A percentile compares a stretch with the other conserved stretches of the same genome.
These are phyloP conservation scores for Thelaira solivaga DNA, from an alignment of 2,888 invertebrate species.

Conservation along the genomic window DNA sequence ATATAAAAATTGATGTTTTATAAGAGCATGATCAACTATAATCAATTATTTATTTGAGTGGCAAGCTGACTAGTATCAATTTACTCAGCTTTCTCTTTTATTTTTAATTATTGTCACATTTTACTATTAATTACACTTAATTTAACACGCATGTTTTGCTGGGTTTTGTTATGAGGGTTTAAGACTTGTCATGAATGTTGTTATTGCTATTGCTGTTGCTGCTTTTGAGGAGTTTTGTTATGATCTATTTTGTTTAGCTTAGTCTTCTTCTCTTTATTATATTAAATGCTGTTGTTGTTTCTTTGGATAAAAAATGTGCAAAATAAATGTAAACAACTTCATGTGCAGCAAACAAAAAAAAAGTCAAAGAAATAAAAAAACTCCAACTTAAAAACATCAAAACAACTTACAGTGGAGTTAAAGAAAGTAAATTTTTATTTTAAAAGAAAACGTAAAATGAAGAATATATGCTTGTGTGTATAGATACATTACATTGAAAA, in stretches of 20 bases:
- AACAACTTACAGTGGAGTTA: slow-evolving; percentile 43
- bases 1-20: too few relatives aligned
- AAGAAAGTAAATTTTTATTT: not conserved
- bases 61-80: too few relatives aligned
- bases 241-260: slow-evolving; percentile 32
- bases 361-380: slow-evolving; percentile 8
- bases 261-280: slow-evolving; percentile 1
- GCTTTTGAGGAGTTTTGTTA: slow-evolving; percentile 12
- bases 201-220: not conserved
- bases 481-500: too few relatives aligned
- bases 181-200: slow-evolving; percentile 1
- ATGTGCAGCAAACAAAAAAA: slow-evolving; percentile 1
- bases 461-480: too few relatives aligned
- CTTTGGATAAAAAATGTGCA: slow-evolving; percentile 11
- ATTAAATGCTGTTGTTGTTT: slow-evolving; percentile 2
- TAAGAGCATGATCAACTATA: too few relatives aligned
- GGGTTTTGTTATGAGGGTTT: slow-evolving; percentile 3
- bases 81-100: too few relatives aligned
- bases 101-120: too few relatives aligned
- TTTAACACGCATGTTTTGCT: not conserved
- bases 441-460: not conserved
- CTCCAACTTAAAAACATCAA: slow-evolving; percentile 31
- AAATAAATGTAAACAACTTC: slow-evolving; percentile 47
- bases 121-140: too few relatives aligned
- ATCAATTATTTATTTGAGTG: too few relatives aligned